phyloP scores from a whole-genome alignment of 2,113 vertebrate species.

The Sinocyclocheilus anophthalmus region DNA sequence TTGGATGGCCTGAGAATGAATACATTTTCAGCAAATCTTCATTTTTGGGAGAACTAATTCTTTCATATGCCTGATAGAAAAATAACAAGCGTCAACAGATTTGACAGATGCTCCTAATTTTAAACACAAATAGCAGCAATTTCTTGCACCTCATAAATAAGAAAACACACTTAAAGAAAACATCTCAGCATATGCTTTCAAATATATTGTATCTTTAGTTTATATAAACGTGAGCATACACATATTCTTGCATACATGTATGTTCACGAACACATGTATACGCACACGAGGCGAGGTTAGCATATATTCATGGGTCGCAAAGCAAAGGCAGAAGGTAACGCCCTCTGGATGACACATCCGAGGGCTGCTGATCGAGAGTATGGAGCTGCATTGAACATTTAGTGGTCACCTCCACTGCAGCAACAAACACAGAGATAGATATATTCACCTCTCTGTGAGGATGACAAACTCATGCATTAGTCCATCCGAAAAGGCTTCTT shows the following conservation, averaged over 20 bases:
- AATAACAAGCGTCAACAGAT: slow-evolving; percentile 67
- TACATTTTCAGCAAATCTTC: no score
- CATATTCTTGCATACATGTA: slow-evolving; percentile 71
- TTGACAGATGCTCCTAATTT: slow-evolving; percentile 67
- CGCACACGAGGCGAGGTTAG: slow-evolving; percentile 67
- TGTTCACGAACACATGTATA: slow-evolving; percentile 66
- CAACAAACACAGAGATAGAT: slow-evolving; percentile 62
- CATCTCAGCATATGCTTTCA: slow-evolving; percentile 59
- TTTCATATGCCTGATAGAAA: slow-evolving; percentile 33
- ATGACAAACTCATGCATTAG: slow-evolving; percentile 63
- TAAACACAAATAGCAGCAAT: slow-evolving; percentile 81
- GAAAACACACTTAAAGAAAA: slow-evolving; percentile 56
- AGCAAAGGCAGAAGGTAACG: slow-evolving; percentile 68
- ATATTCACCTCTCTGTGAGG: slow-evolving; percentile 61
- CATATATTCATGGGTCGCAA: slow-evolving; percentile 66
- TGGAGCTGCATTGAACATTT: slow-evolving; percentile 51
- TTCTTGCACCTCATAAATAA: slow-evolving; percentile 74
- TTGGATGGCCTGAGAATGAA: no score
- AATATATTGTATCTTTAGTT: slow-evolving; percentile 66
- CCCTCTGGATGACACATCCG: slow-evolving; percentile 32
- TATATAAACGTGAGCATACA: slow-evolving; percentile 69
- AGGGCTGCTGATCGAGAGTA: slow-evolving; percentile 68
- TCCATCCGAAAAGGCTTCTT: slow-evolving; percentile 11
- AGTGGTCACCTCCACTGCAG: slow-evolving; percentile 62
- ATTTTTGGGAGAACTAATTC: no score